A percentile compares a stretch with the other conserved stretches of the same genome.
phyloP scores from a whole-genome alignment of 2,888 invertebrate species.

The Halictus quadricinctus region DNA sequence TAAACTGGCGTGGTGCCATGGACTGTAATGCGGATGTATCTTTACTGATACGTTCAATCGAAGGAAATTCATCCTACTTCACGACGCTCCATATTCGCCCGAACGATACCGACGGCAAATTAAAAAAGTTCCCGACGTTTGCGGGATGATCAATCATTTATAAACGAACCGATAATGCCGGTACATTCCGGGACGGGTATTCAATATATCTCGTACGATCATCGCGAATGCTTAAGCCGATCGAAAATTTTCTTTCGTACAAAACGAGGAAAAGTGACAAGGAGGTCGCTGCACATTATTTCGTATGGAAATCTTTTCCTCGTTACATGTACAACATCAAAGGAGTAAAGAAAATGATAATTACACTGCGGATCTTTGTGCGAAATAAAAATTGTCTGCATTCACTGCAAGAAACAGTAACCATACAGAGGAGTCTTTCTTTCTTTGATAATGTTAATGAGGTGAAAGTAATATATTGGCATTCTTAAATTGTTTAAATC shows the following conservation, averaged over 20 bases:
- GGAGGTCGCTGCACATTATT: neutral
- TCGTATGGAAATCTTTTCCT: neutral
- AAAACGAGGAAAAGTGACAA: neutral
- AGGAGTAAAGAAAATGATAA: neutral
- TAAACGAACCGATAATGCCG: constrained; percentile 4
- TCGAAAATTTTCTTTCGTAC: neutral
- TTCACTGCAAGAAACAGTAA: neutral
- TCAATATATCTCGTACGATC: neutral
- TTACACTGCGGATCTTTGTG: neutral
- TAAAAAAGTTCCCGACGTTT: neutral
- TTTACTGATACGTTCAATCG: constrained; percentile 32
- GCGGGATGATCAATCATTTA: neutral
- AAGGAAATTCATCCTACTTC: constrained; percentile 7
- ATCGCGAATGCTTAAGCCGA: neutral
- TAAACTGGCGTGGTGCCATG: constrained; percentile 51
- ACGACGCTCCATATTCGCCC: constrained; percentile 5
- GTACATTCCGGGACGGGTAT: constrained; percentile 2
- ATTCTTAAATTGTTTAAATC: too few species aligned
- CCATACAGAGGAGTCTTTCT: too few species aligned
- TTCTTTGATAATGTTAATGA: too few species aligned
- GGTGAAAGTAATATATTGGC: too few species aligned
- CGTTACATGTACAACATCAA: neutral
- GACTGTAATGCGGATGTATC: constrained; percentile 44
- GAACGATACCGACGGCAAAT: neutral
- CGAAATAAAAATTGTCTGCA: neutral